A percentile compares a stretch with the other conserved stretches of the same genome.
These are phyloP conservation scores for Hemiprocne comata DNA, from an alignment of 2,113 vertebrate species.

Conservation along the genomic window DNA sequence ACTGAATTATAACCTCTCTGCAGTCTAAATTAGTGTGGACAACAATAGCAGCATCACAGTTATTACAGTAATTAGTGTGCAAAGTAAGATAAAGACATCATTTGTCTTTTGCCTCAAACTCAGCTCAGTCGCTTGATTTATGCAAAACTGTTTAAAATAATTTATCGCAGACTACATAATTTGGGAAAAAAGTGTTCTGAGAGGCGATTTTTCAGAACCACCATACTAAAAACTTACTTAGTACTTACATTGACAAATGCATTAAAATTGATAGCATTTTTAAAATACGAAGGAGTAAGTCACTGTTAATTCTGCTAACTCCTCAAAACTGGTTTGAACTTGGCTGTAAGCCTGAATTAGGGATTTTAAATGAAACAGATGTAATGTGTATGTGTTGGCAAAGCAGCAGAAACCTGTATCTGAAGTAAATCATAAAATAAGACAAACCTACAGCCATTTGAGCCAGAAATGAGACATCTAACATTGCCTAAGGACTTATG, in stretches of 20 bases:
- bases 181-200: conserved; percentile 18
- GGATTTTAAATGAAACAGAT: neutral
- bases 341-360: neutral
- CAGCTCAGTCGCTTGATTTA: conserved; percentile 11
- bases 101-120: neutral
- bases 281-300: neutral
- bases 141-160: conserved; percentile 19
- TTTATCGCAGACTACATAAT: neutral
- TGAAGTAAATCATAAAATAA: neutral
- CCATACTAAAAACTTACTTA: conserved; percentile 3
- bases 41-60: neutral
- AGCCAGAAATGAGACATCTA: neutral
- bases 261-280: neutral
- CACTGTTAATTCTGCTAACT: conserved; percentile 7
- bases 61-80: conserved; percentile 1
- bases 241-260: neutral
- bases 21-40: conserved; percentile 12
- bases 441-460: neutral
- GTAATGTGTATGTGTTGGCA: neutral
- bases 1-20: conserved; percentile 26
- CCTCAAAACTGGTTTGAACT: neutral
- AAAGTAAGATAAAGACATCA: neutral
- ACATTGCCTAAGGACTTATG: neutral
- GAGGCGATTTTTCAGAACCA: neutral
- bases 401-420: neutral